Percentiles rank a stretch among this genome's conserved stretches.
Conservation (phyloP, 2,888 invertebrate species). For the Eupithecia inturbata region DNA sequence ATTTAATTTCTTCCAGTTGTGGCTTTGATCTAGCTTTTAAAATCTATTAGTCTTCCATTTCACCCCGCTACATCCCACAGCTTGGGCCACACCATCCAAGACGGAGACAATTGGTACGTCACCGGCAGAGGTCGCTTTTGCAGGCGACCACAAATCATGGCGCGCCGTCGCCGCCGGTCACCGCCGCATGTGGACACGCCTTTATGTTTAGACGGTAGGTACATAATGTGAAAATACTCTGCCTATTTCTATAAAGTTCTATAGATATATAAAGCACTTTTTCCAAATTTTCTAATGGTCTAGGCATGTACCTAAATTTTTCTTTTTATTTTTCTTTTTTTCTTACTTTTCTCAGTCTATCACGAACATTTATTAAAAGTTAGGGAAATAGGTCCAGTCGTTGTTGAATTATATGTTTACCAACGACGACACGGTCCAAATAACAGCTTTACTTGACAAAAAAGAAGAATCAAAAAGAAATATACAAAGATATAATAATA, state of each 20-base stretch:
- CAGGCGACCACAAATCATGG: conserved; percentile 77
- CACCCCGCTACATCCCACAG: conserved; percentile 16
- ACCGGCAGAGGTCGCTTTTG: conserved; percentile 71
- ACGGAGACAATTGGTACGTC: conserved; percentile 82
- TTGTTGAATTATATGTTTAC: neutral
- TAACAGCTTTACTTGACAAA: neutral
- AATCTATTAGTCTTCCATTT: too few species aligned
- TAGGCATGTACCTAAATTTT: neutral
- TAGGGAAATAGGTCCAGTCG: neutral
- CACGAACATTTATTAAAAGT: neutral
- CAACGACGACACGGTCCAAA: neutral
- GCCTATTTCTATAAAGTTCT: neutral
- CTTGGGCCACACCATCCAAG: conserved; percentile 51
- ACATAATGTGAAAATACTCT: neutral
- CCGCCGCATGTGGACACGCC: conserved; percentile 51
- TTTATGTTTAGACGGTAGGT: conserved; percentile 21
- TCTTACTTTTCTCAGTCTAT: neutral
- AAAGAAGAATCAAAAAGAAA: neutral
- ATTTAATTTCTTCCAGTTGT: too few species aligned
- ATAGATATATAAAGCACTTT: neutral
- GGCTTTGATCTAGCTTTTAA: too few species aligned
- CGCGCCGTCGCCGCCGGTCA: conserved; percentile 51
- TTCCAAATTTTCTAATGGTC: neutral
- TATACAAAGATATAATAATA: neutral
- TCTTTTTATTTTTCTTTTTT: too few species aligned